These are phyloP conservation scores for Larimichthys crocea DNA, from an alignment of 2,113 vertebrate species.

Conservation along the genomic window DNA sequence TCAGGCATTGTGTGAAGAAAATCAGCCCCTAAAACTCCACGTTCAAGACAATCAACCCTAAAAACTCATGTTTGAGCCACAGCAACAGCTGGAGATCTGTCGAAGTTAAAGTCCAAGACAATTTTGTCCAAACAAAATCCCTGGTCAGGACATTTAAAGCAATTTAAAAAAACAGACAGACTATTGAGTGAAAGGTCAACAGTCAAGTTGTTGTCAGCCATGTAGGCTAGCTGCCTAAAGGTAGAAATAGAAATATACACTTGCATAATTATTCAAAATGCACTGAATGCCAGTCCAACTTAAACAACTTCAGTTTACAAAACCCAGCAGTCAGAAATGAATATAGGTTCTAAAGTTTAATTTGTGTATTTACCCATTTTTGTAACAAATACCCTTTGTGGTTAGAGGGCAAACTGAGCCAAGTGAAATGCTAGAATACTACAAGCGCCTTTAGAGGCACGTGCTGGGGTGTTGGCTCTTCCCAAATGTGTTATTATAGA, in stretches of 20 bases:
- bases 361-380: neutral
- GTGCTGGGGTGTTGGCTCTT: neutral
- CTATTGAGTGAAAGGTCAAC: conserved; percentile 17
- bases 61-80: conserved; percentile 20
- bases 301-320: neutral
- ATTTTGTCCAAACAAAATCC: conserved; percentile 31
- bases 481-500: neutral
- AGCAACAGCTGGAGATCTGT: conserved; percentile 47
- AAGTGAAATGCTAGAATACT: neutral
- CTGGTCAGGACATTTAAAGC: neutral
- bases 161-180: conserved; percentile 23
- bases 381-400: neutral
- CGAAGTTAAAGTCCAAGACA: neutral
- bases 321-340: neutral
- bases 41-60: conserved; percentile 36
- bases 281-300: neutral
- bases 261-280: conserved; percentile 8
- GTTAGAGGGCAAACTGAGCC: neutral
- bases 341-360: neutral
- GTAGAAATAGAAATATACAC: neutral
- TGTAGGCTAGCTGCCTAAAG: neutral
- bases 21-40: conserved; percentile 40
- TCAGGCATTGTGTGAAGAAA: conserved; percentile 63
- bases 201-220: conserved; percentile 12
- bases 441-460: neutral